Percentiles rank a stretch among this genome's conserved stretches.
Conservation (phyloP, 1,140 invertebrate genomes). For the Philotrypesis tridentata region DNA sequence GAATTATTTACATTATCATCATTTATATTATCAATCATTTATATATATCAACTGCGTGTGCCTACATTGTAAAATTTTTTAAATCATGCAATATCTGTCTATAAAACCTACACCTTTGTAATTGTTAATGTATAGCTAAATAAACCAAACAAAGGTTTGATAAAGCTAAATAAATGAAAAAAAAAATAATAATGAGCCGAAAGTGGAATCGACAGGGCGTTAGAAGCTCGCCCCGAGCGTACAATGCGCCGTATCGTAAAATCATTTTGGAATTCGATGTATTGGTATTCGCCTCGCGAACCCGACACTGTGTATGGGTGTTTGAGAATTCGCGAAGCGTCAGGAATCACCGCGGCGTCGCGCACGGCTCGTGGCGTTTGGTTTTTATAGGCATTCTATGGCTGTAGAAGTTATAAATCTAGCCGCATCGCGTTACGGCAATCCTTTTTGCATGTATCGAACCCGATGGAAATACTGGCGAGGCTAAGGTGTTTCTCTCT, state of each 20-base stretch:
- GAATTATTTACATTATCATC: too few species aligned
- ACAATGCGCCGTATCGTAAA: not conserved
- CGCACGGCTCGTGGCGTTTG: slow-evolving; percentile 54
- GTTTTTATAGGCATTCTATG: slow-evolving; percentile 54
- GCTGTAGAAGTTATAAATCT: slow-evolving; percentile 1
- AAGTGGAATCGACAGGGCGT: too few species aligned
- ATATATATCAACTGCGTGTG: too few species aligned
- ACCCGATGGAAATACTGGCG: slow-evolving; percentile 6
- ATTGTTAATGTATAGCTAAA: too few species aligned
- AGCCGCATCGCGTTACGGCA: not conserved
- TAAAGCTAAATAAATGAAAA: too few species aligned
- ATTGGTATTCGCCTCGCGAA: slow-evolving; percentile 56
- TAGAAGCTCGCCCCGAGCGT: too few species aligned
- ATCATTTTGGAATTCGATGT: not conserved
- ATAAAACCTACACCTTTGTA: too few species aligned
- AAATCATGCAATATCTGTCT: too few species aligned
- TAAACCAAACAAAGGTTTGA: too few species aligned
- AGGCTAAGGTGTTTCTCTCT: not conserved
- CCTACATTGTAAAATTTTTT: too few species aligned
- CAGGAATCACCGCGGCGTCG: slow-evolving; percentile 51
- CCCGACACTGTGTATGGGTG: slow-evolving; percentile 47
- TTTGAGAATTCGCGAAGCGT: slow-evolving; percentile 61
- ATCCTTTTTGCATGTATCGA: not conserved
- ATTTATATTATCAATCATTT: too few species aligned
- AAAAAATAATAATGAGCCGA: too few species aligned